Percentiles rank a stretch among this genome's conserved stretches.
Conservation (phyloP, 1,140 invertebrate species). For the Brachionus rubens region DNA sequence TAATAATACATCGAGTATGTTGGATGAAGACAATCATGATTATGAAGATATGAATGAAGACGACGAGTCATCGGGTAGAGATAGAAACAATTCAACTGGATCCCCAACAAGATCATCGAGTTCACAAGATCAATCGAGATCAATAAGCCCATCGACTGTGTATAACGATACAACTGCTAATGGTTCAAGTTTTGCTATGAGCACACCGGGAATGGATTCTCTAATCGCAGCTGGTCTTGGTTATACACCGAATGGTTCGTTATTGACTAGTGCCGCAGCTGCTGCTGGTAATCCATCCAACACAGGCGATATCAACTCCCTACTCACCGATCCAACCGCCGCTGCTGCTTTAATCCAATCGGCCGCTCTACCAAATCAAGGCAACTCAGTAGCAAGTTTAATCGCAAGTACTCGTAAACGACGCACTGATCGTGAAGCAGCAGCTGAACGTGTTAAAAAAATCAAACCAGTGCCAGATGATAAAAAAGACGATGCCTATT, state of each 20-base stretch:
- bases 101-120: constrained; percentile 4
- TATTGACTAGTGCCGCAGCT: constrained; percentile 30
- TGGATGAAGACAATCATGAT: neutral
- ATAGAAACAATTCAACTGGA: neutral
- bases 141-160: neutral
- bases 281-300: constrained; percentile 3
- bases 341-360: constrained; percentile 28
- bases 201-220: constrained; percentile 9
- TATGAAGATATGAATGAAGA: neutral
- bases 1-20: neutral
- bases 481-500: constrained; percentile 58
- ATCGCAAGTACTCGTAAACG: constrained; percentile 32
- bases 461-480: constrained; percentile 54
- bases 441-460: constrained; percentile 48
- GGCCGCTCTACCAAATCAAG: neutral
- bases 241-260: neutral
- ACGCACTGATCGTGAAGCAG: constrained; percentile 17
- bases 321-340: constrained; percentile 15
- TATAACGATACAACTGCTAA: neutral
- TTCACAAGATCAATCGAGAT: constrained; percentile 20
- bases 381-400: constrained; percentile 25
- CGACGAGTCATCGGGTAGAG: neutral
- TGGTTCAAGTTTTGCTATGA: neutral
- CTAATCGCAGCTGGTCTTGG: constrained; percentile 35
- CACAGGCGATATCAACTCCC: neutral